Evolutionary conservation across 2,797 vertebrate genomes (phyloP).

Genomic region (Acrossocheilus wenchowensis): DNA sequence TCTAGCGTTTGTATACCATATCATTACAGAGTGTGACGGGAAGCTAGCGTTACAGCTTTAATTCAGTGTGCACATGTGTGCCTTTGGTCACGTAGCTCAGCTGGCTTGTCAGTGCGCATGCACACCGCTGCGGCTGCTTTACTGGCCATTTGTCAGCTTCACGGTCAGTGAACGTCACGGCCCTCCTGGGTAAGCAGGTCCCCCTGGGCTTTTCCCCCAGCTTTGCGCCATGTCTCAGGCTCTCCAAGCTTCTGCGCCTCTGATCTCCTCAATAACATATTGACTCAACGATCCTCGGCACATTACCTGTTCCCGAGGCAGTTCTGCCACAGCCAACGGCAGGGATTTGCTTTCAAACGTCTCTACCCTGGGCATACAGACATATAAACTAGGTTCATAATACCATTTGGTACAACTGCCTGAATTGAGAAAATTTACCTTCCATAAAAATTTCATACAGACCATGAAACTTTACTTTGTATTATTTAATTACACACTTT

Average conservation of each 20-base stretch:
- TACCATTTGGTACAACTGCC: neutral
- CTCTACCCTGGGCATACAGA: conserved; percentile 6
- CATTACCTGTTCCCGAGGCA: conserved; percentile 25
- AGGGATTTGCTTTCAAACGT: neutral
- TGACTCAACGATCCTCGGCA: conserved; percentile 33
- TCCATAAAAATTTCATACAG: neutral
- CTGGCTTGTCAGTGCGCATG: conserved; percentile 41
- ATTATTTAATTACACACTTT: neutral
- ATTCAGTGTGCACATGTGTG: conserved; percentile 24
- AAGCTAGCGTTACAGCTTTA: neutral
- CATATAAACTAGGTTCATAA: neutral
- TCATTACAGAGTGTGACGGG: neutral
- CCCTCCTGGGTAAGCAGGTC: conserved; percentile 10
- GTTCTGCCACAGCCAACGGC: neutral
- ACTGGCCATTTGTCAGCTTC: conserved; percentile 58
- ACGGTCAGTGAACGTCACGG: conserved; percentile 51
- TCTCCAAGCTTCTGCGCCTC: conserved; percentile 18
- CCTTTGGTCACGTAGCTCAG: conserved; percentile 31
- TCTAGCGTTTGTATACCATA: neutral
- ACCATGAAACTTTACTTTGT: neutral
- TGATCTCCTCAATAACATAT: conserved; percentile 44
- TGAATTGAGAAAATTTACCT: conserved; percentile 7
- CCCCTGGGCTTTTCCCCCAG: conserved; percentile 6
- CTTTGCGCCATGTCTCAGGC: conserved; percentile 14
- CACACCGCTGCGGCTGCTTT: conserved; percentile 26